Percentiles rank a stretch among this genome's conserved stretches.
Conservation (phyloP, 1,140 invertebrate species). For the Drosophila erecta region DNA sequence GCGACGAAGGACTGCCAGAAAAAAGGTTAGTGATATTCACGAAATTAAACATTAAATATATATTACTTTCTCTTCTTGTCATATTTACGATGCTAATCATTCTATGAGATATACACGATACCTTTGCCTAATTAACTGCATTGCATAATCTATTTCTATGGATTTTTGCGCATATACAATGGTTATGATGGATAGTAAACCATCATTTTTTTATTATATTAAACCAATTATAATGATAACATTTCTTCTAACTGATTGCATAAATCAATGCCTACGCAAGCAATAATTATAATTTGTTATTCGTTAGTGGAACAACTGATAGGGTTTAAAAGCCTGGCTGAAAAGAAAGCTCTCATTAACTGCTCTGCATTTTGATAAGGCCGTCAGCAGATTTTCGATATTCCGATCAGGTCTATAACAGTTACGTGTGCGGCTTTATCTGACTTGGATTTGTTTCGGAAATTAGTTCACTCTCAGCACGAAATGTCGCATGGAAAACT, state of each 20-base stretch:
- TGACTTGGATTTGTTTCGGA: conserved; percentile 21
- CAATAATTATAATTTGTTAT: background rate
- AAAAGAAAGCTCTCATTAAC: conserved; percentile 19
- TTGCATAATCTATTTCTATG: too few species aligned
- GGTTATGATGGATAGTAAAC: too few species aligned
- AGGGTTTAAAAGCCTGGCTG: background rate
- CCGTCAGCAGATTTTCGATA: conserved; percentile 15
- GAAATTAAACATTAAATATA: too few species aligned
- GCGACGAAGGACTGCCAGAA: conserved; percentile 10
- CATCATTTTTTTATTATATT: too few species aligned
- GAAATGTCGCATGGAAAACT: conserved; percentile 42
- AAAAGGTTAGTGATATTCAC: conserved; percentile 49
- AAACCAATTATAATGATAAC: too few species aligned
- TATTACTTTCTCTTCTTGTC: too few species aligned
- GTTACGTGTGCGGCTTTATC: conserved; percentile 36
- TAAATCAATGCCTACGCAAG: background rate
- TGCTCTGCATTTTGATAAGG: conserved; percentile 59
- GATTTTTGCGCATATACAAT: too few species aligned
- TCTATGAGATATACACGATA: too few species aligned
- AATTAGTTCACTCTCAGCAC: conserved; percentile 52
- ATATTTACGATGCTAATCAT: background rate
- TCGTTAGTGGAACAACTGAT: background rate
- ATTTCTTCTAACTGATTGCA: too few species aligned
- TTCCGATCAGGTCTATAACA: conserved; percentile 36
- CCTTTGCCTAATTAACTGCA: too few species aligned